Evolutionary conservation across 2,113 vertebrate genomes (phyloP), one percentile per base, ranked within the genome.

Genomic region (Indicator indicator): DNA sequence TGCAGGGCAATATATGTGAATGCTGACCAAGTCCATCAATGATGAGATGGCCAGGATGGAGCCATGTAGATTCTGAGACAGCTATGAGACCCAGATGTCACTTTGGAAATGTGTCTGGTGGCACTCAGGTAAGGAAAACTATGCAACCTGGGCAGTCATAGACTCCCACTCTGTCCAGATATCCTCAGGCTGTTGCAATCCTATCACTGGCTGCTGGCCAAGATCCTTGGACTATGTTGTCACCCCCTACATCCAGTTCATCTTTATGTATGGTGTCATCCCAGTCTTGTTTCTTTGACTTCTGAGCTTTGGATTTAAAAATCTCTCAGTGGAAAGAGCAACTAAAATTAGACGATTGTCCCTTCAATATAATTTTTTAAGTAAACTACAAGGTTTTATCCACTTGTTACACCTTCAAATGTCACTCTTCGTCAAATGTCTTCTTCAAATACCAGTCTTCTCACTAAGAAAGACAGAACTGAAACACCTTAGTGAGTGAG

Each of bases 1-100:
- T 70, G 14, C 30, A 56, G 40, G 5, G 27, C 7, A 6, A 23
- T 36, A 2, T 6, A 14, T 0, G 0, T 30, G 24, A 28, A n/a
- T 0, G 3, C 27, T 64, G 46, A 15, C 30, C 56, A 38, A 36
- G 4, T 7, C 2, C 12, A 11, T 74, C 33, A 56, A 0, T 13
- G 28, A 0, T 16, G 32, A 77, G 10, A 26, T 27, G 17, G 5
- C 7, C 24, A 32, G 4, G 15, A 9, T 17, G 38, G 23, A 89
- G 20, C 2, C 7, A 16, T 0, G 0, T 8, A 70, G 11, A 42
- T 2, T 13, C 33, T 70, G 9, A 21, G 18, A 58, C 13, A 42
- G 18, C 4, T 54, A 18, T 54, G 40, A 24, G 16, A 56, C 12
- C 20, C 20, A 21, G 4, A 16, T 71, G 13, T 24, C 14, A 21